These are phyloP conservation scores for Sphenodon punctatus DNA, from an alignment of 2,797 vertebrate species.

Conservation along the genomic window DNA sequence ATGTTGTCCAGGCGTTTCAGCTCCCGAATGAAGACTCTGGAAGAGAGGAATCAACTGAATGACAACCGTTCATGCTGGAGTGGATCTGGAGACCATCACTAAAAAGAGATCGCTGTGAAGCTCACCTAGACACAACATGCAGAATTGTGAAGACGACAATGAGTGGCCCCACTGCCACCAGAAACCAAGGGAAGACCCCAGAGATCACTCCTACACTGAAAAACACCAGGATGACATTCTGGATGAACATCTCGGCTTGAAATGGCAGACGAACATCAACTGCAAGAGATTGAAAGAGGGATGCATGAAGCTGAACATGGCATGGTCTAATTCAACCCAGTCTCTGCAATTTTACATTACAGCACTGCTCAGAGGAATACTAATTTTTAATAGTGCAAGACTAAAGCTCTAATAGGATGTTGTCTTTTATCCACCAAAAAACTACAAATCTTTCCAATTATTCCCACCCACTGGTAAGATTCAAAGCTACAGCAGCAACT, in stretches of 20 bases:
- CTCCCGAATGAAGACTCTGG: conserved; percentile 89
- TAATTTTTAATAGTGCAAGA: not conserved
- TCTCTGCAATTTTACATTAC: not conserved
- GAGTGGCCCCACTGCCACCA: conserved; percentile 87
- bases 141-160: conserved; percentile 84
- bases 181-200: conserved; percentile 91
- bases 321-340: not conserved
- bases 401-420: not conserved
- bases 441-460: not conserved
- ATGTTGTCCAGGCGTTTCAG: conserved; percentile 91
- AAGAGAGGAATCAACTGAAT: not conserved
- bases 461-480: not conserved
- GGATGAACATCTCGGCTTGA: conserved; percentile 94
- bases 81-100: not conserved
- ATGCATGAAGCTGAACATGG: not conserved
- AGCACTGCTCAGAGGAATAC: not conserved
- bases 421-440: not conserved
- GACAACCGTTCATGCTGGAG: not conserved
- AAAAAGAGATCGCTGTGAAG: not conserved
- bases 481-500: not conserved
- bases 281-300: conserved; percentile 50
- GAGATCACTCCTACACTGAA: conserved; percentile 89
- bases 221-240: conserved; percentile 91
- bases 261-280: conserved; percentile 92
- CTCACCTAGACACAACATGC: conserved; percentile 85